phyloP scores from a whole-genome alignment of 2,113 vertebrate genomes.

The Acrocephalus kingi region DNA sequence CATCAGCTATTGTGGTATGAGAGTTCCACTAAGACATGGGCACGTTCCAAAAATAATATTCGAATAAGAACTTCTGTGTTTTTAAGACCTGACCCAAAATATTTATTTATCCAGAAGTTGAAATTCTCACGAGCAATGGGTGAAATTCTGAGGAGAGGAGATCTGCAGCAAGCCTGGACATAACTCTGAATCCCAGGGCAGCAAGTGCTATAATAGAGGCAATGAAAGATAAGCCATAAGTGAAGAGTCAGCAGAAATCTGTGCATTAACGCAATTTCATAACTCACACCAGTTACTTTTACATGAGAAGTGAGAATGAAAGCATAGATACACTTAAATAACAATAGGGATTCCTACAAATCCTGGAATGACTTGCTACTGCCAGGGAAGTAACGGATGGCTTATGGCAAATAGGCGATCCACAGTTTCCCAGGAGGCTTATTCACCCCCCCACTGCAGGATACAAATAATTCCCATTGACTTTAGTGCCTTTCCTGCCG shows the following conservation, averaged over 20 bases:
- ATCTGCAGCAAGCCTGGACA: constrained; percentile 50
- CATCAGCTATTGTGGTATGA: constrained; percentile 66
- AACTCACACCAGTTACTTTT: neutral
- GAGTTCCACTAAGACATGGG: constrained; percentile 69
- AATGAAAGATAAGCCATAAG: constrained; percentile 21
- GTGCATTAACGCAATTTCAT: constrained; percentile 7
- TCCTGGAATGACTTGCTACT: constrained; percentile 5
- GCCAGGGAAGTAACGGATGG: constrained; percentile 5
- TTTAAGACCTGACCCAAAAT: constrained; percentile 78
- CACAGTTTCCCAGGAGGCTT: constrained; percentile 47
- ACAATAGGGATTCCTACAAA: constrained; percentile 13
- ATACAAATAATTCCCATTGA: constrained; percentile 54
- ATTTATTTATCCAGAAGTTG: constrained; percentile 76
- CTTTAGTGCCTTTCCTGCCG: neutral
- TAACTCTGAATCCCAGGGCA: constrained; percentile 20
- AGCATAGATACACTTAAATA: neutral
- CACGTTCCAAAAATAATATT: constrained; percentile 71
- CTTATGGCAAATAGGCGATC: constrained; percentile 26
- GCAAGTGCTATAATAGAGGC: neutral
- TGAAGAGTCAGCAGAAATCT: constrained; percentile 20
- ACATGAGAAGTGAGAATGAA: constrained; percentile 4
- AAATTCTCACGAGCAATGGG: constrained; percentile 79
- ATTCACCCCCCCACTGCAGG: constrained; percentile 1
- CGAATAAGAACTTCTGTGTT: constrained; percentile 72
- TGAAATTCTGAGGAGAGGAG: constrained; percentile 67